Evolutionary conservation across 1,140 invertebrate species (phyloP), one percentile per base, ranked within the genome.

Genomic region (Heliconius himera): DNA sequence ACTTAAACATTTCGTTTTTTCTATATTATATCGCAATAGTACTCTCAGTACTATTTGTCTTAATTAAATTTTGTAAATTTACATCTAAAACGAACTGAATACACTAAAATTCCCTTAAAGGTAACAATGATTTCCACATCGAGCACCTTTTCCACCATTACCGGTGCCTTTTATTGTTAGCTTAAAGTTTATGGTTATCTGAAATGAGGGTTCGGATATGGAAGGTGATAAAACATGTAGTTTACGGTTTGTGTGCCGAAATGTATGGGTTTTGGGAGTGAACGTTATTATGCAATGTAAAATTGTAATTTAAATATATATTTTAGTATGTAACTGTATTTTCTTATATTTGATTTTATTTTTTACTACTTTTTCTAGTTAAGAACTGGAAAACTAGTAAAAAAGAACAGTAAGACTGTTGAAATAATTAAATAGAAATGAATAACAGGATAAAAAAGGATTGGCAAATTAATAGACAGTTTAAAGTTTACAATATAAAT

Each of bases 151-250:
- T 41, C 18, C 70, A 72, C 70, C 38, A 72, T 72, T 72, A 41
- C 70, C 70, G 38, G 33, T 20, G 33, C 5, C 70, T 72, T 72
- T 41, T 72, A 72, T 72, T 72, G 70, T 72, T 72, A 41, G 70
- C 70, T 72, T 41, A 72, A 72, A 72, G 33, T 72, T 72, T 72
- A 72, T 41, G 70, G 70, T 41, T 72, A 72, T 72, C 70, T 72
- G 38, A 72, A 72, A 38, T 72, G 70, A 72, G 70, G 70, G 33
- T 72, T 38, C 70, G 18, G 33, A 41, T 72, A 41, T 72, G 70
- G 29, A 22, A 72, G n/a, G 70, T 38, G 70, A 72, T 72, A 72
- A 38, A 72, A 41, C 38, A 38, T 66, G 60, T 66, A 29, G n/a
- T 60, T 60, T 60, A 60, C 26, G 60, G 9, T 66, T 66, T 66